These are phyloP conservation scores for Pollenia griseotomentosa DNA, from an alignment of 2,888 invertebrate species.

Conservation along the genomic window DNA sequence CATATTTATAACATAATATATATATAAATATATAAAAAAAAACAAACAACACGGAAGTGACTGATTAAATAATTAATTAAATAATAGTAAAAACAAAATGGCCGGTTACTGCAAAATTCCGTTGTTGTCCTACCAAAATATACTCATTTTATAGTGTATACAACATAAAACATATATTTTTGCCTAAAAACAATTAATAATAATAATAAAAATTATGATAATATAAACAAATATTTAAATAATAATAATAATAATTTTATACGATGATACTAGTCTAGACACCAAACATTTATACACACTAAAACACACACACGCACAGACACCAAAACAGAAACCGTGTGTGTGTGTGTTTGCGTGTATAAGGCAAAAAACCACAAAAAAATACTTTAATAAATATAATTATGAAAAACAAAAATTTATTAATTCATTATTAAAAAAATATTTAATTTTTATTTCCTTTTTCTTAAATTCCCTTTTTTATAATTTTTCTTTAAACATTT, in stretches of 20 bases:
- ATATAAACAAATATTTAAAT: constrained; percentile 60
- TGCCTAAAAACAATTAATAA: constrained; percentile 78
- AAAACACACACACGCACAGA: constrained; percentile 12
- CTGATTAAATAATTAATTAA: constrained; percentile 74
- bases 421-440: constrained; percentile 18
- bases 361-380: constrained; percentile 35
- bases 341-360: constrained; percentile 8
- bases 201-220: constrained; percentile 71
- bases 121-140: constrained; percentile 75
- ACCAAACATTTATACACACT: constrained; percentile 61
- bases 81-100: constrained; percentile 75
- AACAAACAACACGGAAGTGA: constrained; percentile 72
- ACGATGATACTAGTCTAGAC: constrained; percentile 76
- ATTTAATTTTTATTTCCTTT: constrained; percentile 10
- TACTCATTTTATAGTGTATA: constrained; percentile 79
- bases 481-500: constrained; percentile 7
- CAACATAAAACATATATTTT: constrained; percentile 79
- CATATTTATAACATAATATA: constrained; percentile 60
- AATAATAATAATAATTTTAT: constrained; percentile 77
- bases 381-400: constrained; percentile 50
- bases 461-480: constrained; percentile 1
- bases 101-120: constrained; percentile 74
- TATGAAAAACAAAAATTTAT: constrained; percentile 36
- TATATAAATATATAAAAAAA: constrained; percentile 45
- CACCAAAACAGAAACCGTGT: not conserved